phyloP scores from a whole-genome alignment of 35 echinoderm and acorn worm genomes.

The Diadema setosum region DNA sequence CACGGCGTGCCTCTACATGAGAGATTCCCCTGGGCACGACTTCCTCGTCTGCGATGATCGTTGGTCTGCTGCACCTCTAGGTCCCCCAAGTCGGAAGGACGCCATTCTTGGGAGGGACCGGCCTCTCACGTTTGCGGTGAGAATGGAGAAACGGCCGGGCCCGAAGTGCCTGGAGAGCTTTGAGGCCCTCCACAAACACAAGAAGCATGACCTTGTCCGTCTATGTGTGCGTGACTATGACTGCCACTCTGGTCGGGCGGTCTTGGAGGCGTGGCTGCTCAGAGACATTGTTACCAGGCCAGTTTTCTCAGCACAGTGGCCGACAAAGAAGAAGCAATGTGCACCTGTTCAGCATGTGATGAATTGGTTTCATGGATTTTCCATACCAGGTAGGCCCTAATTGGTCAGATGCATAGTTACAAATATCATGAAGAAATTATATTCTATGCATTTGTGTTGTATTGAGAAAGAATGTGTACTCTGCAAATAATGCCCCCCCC shows the following conservation, averaged over 20 bases:
- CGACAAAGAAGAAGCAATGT: background rate
- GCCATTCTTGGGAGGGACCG: background rate
- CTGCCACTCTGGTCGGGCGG: background rate
- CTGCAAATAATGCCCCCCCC: too few relatives aligned
- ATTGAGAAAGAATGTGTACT: too few relatives aligned
- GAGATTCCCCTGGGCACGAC: background rate
- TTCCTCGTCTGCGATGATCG: background rate
- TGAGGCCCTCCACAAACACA: background rate
- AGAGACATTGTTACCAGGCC: background rate
- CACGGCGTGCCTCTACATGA: background rate
- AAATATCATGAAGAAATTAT: too few relatives aligned
- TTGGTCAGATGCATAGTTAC: too few relatives aligned
- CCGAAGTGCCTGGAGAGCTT: background rate
- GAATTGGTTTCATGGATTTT: conserved; percentile 39
- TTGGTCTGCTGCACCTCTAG: background rate
- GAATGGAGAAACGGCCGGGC: background rate
- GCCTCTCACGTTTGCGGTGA: background rate
- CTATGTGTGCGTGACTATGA: conserved; percentile 36
- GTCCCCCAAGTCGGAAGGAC: background rate
- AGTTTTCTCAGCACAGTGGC: background rate
- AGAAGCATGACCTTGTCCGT: conserved; percentile 1
- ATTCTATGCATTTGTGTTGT: too few relatives aligned
- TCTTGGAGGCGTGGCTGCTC: conserved; percentile 26
- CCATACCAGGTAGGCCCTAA: conserved; percentile 50
- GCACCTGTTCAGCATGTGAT: conserved; percentile 17